A percentile compares a stretch with the other conserved stretches of the same genome.
These are phyloP conservation scores for Clavelina lepadiformis DNA, from an alignment of 23 tunicate genomes.

Conservation along the genomic window DNA sequence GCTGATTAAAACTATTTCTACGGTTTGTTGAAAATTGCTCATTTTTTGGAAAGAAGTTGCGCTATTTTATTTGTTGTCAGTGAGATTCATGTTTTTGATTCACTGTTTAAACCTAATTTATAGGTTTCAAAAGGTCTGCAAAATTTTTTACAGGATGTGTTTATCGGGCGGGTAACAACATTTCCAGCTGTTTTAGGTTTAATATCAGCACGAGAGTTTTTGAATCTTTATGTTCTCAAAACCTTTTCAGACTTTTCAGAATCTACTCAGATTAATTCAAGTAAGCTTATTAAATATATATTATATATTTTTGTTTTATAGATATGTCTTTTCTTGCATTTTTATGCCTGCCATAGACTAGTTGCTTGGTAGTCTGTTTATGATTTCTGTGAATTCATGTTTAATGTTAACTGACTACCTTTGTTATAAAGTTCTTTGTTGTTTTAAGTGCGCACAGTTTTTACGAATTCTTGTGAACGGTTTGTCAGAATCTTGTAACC, in stretches of 20 bases:
- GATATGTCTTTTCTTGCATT: background rate
- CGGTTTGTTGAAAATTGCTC: constrained; percentile 1
- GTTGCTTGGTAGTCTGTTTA: background rate
- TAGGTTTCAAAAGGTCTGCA: background rate
- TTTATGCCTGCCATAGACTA: background rate
- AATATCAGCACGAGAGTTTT: constrained; percentile 35
- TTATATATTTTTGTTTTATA: background rate
- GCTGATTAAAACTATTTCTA: constrained; percentile 8
- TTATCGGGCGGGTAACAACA: constrained; percentile 19
- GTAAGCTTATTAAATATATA: background rate
- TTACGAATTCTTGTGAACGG: no score
- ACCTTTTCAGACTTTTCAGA: constrained; percentile 2
- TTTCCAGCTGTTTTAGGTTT: constrained; percentile 34
- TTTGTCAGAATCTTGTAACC: no score
- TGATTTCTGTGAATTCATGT: background rate
- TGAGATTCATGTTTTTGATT: no score
- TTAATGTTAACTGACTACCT: background rate
- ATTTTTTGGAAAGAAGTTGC: background rate
- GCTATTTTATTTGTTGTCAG: no score
- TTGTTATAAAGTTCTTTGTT: background rate
- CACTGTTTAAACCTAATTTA: background rate
- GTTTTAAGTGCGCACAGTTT: no score
- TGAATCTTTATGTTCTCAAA: constrained; percentile 22
- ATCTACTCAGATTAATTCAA: background rate
- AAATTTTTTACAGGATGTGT: constrained; percentile 8